These are phyloP conservation scores for Austrolebias charrua DNA, from an alignment of 2,797 vertebrate species.

Conservation along the genomic window DNA sequence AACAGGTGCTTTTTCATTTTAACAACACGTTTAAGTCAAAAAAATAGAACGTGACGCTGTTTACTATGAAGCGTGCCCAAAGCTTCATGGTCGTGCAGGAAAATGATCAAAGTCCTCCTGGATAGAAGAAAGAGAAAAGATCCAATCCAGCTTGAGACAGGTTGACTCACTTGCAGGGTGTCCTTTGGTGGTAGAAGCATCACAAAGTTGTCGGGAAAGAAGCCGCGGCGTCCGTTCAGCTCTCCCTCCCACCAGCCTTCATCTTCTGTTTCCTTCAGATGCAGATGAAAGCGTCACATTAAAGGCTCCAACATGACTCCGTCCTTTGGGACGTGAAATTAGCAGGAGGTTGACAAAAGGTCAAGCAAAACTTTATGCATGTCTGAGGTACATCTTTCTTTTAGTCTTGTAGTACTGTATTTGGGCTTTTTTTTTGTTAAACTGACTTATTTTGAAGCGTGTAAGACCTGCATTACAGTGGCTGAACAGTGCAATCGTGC, in stretches of 20 bases:
- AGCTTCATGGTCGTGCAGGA: conserved; percentile 23
- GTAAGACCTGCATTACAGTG: too few species aligned
- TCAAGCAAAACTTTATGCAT: conserved; percentile 16
- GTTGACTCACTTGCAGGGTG: conserved; percentile 72
- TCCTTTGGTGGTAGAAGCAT: conserved; percentile 79
- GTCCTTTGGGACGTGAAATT: conserved; percentile 42
- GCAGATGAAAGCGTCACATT: conserved; percentile 55
- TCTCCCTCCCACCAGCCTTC: conserved; percentile 95
- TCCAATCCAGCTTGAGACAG: background rate
- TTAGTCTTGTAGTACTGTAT: too few species aligned
- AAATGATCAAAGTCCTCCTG: conserved; percentile 1
- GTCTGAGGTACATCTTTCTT: too few species aligned
- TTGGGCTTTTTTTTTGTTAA: too few species aligned
- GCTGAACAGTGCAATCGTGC: too few species aligned
- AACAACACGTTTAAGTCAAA: background rate
- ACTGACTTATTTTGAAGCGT: too few species aligned
- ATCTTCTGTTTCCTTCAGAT: conserved; percentile 80
- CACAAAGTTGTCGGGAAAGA: conserved; percentile 90
- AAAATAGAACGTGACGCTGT: background rate
- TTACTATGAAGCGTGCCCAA: conserved; percentile 31
- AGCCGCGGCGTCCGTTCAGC: conserved; percentile 78
- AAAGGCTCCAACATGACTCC: conserved; percentile 30
- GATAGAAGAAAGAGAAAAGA: background rate
- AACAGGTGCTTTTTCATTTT: conserved; percentile 3
- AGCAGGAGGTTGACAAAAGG: conserved; percentile 30